Evolutionary conservation across 2,113 vertebrate genomes (phyloP).

Genomic region (Crotalus viridis): DNA sequence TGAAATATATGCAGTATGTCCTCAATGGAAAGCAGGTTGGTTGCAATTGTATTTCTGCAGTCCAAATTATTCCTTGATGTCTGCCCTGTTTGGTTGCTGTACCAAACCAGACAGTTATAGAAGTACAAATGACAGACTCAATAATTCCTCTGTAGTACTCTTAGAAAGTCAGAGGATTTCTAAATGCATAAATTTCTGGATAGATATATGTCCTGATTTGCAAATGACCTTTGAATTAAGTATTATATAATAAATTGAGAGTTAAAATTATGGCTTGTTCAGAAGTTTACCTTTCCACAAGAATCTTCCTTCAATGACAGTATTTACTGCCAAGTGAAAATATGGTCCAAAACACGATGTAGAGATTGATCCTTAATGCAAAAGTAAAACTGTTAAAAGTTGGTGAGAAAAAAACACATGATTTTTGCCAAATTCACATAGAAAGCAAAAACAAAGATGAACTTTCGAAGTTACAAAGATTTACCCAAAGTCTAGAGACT

Average conservation of each 20-base stretch:
- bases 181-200: background rate
- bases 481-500: background rate
- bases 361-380: background rate
- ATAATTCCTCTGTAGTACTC: background rate
- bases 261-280: background rate
- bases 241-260: background rate
- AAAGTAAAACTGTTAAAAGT: background rate
- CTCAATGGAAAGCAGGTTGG: background rate
- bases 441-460: background rate
- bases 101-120: background rate
- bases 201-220: background rate
- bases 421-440: background rate
- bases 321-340: background rate
- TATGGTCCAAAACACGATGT: background rate
- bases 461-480: background rate
- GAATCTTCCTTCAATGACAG: background rate
- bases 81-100: too few relatives aligned
- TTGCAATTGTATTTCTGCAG: background rate
- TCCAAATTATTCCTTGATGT: background rate
- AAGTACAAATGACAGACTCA: background rate
- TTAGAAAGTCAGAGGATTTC: background rate
- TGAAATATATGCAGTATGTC: background rate
- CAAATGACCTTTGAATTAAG: background rate
- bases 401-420: rapidly evolving
- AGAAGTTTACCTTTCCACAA: background rate